These are phyloP conservation scores for Sylvilagus floridanus DNA, from an alignment of 2,797 vertebrate species.

Conservation along the genomic window DNA sequence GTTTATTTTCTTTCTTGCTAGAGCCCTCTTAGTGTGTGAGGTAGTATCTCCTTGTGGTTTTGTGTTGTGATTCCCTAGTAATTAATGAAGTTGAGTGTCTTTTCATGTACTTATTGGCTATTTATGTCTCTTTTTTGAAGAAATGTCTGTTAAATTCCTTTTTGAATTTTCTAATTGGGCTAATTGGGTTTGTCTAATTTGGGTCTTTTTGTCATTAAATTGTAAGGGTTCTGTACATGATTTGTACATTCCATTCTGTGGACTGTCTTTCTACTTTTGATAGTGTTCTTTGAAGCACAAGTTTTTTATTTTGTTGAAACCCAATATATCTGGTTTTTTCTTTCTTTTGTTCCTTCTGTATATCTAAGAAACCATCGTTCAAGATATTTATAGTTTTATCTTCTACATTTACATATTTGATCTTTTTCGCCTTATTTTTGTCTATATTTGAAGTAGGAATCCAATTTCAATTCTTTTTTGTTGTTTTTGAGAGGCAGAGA, in stretches of 20 bases:
- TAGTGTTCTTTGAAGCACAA: background rate
- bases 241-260: constrained; percentile 26
- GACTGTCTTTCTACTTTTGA: constrained; percentile 41
- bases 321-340: constrained; percentile 30
- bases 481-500: no score
- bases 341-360: constrained; percentile 38
- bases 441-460: constrained; percentile 45
- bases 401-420: constrained; percentile 11
- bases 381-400: constrained; percentile 25
- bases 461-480: background rate
- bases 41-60: constrained; percentile 38
- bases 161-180: background rate
- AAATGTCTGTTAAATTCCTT: background rate
- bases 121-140: constrained; percentile 25
- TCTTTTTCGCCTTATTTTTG: constrained; percentile 44
- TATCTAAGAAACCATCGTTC: constrained; percentile 14
- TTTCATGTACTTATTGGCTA: constrained; percentile 23
- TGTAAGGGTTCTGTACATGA: background rate
- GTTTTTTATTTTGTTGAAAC: constrained; percentile 44
- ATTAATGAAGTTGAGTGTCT: background rate
- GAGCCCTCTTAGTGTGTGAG: background rate
- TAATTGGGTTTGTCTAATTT: constrained; percentile 47
- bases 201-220: constrained; percentile 37
- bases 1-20: background rate
- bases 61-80: background rate